Percentiles rank a stretch among this genome's conserved stretches.
Evolutionary conservation across 92 coral and sea anemone genomes (phyloP).

Genomic region (Actinostola sp.): DNA sequence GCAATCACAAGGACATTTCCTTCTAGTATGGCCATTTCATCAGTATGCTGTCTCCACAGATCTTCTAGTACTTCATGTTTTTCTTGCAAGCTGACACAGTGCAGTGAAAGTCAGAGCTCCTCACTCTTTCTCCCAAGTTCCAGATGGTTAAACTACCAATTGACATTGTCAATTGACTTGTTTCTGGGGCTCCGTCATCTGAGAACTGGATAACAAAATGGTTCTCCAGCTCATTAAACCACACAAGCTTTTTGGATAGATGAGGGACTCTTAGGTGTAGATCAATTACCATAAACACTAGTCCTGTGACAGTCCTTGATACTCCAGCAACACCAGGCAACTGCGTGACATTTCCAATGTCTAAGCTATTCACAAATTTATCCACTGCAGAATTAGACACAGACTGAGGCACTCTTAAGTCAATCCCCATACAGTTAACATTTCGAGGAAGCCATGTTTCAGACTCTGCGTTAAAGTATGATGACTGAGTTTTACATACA

Average conservation of each 20-base stretch:
- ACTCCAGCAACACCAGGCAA: slow-evolving; percentile 50
- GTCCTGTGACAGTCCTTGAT: slow-evolving; percentile 58
- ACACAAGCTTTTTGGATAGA: slow-evolving; percentile 42
- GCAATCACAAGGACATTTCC: slow-evolving; percentile 40
- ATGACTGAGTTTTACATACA: no score
- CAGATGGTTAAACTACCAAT: slow-evolving; percentile 64
- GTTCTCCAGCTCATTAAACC: slow-evolving; percentile 54
- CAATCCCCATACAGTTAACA: slow-evolving; percentile 36
- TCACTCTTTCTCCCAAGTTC: slow-evolving; percentile 69
- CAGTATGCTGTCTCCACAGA: slow-evolving; percentile 59
- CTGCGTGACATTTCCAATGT: slow-evolving; percentile 57
- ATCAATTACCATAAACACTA: slow-evolving; percentile 47
- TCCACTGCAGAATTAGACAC: slow-evolving; percentile 37
- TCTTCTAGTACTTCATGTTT: slow-evolving; percentile 56
- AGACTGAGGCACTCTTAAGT: slow-evolving; percentile 42
- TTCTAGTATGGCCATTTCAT: slow-evolving; percentile 54
- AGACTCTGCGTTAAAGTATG: slow-evolving; percentile 42
- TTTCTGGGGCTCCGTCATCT: slow-evolving; percentile 79
- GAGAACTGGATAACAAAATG: slow-evolving; percentile 66
- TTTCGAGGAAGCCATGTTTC: slow-evolving; percentile 59
- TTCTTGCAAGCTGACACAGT: slow-evolving; percentile 39
- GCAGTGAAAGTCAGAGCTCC: slow-evolving; percentile 65
- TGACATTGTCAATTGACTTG: slow-evolving; percentile 74
- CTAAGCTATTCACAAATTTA: slow-evolving; percentile 47
- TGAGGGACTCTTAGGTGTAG: slow-evolving; percentile 53